Base-by-base conservation (phyloP, 2,888 invertebrate genomes). In the Cryptosula pallasiana region DNA sequence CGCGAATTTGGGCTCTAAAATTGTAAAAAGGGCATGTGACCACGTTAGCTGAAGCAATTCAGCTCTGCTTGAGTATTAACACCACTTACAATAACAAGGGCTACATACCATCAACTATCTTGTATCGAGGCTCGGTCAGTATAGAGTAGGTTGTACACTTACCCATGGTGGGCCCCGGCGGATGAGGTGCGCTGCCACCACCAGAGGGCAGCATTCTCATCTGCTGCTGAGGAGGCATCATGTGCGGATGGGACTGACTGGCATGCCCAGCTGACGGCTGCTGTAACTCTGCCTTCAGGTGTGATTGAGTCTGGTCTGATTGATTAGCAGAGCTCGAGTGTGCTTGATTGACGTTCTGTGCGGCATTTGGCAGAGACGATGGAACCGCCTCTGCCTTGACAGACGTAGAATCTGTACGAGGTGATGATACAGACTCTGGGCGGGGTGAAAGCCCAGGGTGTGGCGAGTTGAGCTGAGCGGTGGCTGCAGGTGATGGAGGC, bases 381-480 rank as follows among this genome's bases (percentile, higher is more conserved):
- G 63, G 32, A 13, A 32, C 32, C 3, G 63, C 16, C 32, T 25
- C 32, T 5, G 25, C 29, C n/a, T 25, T 27, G 2, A 16, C 32
- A 3, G 3, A 2, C 29, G 20, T 27, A 2, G 27, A 13, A n/a
- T 63, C 63, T 29, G 63, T 63, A 9, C 63, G 63, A n/a, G 63
- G 63, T 2, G 63, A 63, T 16, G 63, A 27, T 13, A 63, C 63
- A 25, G 63, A 63, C 63, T 63, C 63, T 27, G 63, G 63, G 20
- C 34, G 63, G 27, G 63, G 63, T 3, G 63, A 63, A 20, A 63
- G 20, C 29, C 63, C 63, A 3, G 63, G 63, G 32, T 34, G 63
- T 63, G 63, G 63, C 20, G 63, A 63, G 63, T 63, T 63, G 63
- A 63, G 63, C 32, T 63, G 63, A 9, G 63, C 63, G 5, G 32